Evolutionary conservation across 2,888 invertebrate genomes (phyloP), one percentile per base, ranked within the genome.

Genomic region (Protonemura montana): DNA sequence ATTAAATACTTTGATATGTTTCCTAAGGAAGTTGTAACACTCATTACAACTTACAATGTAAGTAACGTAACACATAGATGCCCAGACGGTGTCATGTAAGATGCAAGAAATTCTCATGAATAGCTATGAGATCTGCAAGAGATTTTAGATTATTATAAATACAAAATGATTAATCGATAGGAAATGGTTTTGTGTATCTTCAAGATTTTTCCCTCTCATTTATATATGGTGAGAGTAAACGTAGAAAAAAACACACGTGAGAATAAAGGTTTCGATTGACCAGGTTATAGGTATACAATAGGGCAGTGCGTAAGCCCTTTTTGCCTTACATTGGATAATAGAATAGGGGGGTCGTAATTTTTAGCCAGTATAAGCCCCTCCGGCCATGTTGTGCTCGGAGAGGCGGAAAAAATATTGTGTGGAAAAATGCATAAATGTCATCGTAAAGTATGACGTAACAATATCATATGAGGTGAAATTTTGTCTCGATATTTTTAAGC

Each of bases 381-480:
- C 1, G 59, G 59, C 59, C 59, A 21, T 59, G 59, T 78, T 83
- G 13, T 42, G 42, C 41, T 21, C 42, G 82, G 3, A n/a, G 42
- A 83, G 42, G 42, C 26, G 41, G 82, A 30, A 83, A 83, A 83
- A 83, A 81, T 29, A 13, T 29, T 29, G 81, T 81, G 81, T 78
- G 78, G 78, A n/a, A 82, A 86, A 86, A 86, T 86, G 41, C 86
- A 86, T 86, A 86, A 86, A 86, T 83, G 86, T 86, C 86, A 86
- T 76, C 86, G 82, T 86, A 86, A 86, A 86, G 35, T 83, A 41
- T 29, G 30, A 30, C 29, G 28, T 29, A 30, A 81, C 81, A 30
- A 30, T 81, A 27, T 81, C 30, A 81, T 29, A n/a, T 10, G n/a
- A 30, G 42, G 30, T 28, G 30, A 29, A 28, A 78, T 28, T 78